These are phyloP conservation scores for Rhinoderma darwinii DNA, from an alignment of 2,113 vertebrate genomes.

Conservation along the genomic window DNA sequence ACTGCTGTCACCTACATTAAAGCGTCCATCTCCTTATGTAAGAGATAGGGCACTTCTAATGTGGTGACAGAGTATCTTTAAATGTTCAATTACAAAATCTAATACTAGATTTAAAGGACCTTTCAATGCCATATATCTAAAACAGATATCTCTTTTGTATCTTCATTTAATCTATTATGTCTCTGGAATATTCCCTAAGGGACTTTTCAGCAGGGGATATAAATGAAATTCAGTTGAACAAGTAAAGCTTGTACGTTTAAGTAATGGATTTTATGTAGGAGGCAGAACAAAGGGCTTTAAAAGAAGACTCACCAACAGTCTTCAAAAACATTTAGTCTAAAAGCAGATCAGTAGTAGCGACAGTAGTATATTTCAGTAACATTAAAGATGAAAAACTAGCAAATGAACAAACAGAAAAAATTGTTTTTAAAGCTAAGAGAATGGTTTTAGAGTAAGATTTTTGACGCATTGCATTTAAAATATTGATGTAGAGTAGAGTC, in stretches of 20 bases:
- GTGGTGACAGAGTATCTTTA: too few species aligned
- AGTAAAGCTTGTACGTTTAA: slow-evolving; percentile 34
- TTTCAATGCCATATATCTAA: slow-evolving; percentile 4
- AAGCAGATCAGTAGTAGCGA: background rate
- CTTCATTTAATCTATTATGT: slow-evolving; percentile 21
- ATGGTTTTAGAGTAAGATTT: background rate
- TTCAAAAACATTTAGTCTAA: slow-evolving; percentile 25
- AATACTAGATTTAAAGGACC: background rate
- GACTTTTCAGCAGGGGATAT: slow-evolving; percentile 33
- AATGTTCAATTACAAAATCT: background rate
- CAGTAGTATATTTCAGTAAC: slow-evolving; percentile 13
- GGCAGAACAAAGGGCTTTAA: slow-evolving; percentile 24
- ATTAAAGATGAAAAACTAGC: background rate
- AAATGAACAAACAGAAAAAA: background rate
- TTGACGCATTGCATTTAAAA: background rate
- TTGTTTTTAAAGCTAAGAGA: background rate
- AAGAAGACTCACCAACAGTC: background rate
- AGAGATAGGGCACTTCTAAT: too few species aligned
- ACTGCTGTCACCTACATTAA: too few species aligned
- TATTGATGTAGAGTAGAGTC: background rate
- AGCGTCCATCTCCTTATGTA: too few species aligned
- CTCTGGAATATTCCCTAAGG: slow-evolving; percentile 32
- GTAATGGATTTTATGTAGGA: slow-evolving; percentile 15
- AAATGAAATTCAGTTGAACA: slow-evolving; percentile 38
- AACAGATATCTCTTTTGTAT: background rate